Percentiles rank a stretch among this genome's conserved stretches.
Evolutionary conservation across 1,140 invertebrate genomes (phyloP).

Genomic region (Periplaneta americana): DNA sequence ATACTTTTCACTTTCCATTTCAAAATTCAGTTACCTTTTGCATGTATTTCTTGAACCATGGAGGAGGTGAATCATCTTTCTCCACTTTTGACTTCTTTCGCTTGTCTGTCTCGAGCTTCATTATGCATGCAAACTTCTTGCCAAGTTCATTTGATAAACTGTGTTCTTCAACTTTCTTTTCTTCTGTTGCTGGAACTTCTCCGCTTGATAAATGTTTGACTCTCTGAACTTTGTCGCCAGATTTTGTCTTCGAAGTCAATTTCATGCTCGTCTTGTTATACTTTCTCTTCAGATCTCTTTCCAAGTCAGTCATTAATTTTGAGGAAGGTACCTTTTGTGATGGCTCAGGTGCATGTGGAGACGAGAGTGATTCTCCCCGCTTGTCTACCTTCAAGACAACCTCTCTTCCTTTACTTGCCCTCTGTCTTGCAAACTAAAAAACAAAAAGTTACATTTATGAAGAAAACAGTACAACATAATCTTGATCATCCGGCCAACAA

Average conservation of each 20-base stretch:
- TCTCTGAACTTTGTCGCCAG: neutral
- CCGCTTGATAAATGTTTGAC: neutral
- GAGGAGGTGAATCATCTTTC: constrained; percentile 25
- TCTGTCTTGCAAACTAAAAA: constrained; percentile 13
- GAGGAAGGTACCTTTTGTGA: neutral
- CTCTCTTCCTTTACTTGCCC: neutral
- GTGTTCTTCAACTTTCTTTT: neutral
- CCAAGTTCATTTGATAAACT: neutral
- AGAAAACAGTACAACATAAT: too few relatives aligned
- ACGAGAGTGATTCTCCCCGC: neutral
- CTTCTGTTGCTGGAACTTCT: neutral
- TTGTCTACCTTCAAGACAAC: constrained; percentile 12
- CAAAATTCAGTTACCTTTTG: constrained; percentile 28
- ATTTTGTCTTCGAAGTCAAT: neutral
- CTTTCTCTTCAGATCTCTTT: neutral
- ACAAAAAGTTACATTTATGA: too few relatives aligned
- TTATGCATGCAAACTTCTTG: neutral
- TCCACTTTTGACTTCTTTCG: constrained; percentile 3
- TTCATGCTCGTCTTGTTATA: neutral
- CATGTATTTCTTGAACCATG: constrained; percentile 34
- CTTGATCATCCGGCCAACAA: too few relatives aligned
- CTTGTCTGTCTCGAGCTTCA: neutral
- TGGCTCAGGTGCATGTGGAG: neutral
- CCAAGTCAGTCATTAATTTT: neutral
- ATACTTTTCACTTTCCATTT: too few relatives aligned